Base-by-base conservation (phyloP, 2,888 invertebrate genomes). In the Epicampocera succincta region DNA sequence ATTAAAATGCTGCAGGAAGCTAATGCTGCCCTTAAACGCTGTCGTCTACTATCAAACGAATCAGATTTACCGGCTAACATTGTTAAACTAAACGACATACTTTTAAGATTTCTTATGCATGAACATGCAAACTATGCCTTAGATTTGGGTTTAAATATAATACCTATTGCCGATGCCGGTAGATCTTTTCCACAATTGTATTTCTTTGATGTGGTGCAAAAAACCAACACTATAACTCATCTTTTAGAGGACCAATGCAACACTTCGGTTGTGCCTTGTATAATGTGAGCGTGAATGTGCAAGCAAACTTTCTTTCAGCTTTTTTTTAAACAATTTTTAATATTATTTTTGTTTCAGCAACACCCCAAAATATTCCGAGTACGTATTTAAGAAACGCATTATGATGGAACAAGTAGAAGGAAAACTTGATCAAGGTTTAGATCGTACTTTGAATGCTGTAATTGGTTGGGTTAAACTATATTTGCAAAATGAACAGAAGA, bases 71-170 rank as follows among this genome's bases (percentile, higher is more conserved):
- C 97, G 0, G 91, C 91, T 5, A 97, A 98, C 86, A 95, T 97
- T 0, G 92, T 94, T 0, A 94, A 95, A 83, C 93, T 99, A 15
- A 93, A 98, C 78, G 98, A 98, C 84, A 94, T 96, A 54, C 90
- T 98, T 66, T 92, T 98, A 29, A 96, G 97, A 84, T 95, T 96
- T 87, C 91, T 99, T 17, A 93, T 98, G 86, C 93, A 94, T 1
- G 98, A 99, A 86, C 99, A 99, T 89, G 96, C 99, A 0, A 98
- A 98, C 90, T 99, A 99, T 90, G 99, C 99, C 0, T 92, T 99
- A 4, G 99, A 99, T 89, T 91, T 99, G 54, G 99, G 98, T 0
- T 91, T 99, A 58, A 97, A 97, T 89, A 95, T 95, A 21, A 95
- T 97, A 83, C 97, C 97, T 0, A 94, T 97, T 38, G 95, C 95